These are phyloP conservation scores for Homarus gammarus DNA, from an alignment of 2,888 invertebrate species.

Conservation along the genomic window DNA sequence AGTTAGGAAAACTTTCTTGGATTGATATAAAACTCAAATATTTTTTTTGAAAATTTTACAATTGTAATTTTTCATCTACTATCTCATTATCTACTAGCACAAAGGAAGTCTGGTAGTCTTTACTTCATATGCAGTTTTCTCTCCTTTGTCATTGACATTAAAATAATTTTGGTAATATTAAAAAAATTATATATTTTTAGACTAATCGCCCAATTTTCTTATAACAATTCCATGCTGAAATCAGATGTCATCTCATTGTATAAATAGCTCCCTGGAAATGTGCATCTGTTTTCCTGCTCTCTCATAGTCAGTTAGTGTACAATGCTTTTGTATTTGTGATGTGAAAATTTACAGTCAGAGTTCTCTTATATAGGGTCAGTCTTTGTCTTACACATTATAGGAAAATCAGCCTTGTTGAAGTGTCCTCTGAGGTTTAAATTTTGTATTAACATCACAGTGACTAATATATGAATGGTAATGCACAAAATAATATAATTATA, in stretches of 20 bases:
- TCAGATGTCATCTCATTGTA: conserved; percentile 11
- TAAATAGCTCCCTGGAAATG: conserved; percentile 14
- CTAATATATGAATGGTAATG: conserved; percentile 62
- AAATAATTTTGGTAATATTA: conserved; percentile 44
- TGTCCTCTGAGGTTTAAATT: conserved; percentile 56
- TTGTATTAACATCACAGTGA: conserved; percentile 47
- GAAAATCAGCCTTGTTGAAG: conserved; percentile 51
- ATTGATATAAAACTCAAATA: background rate
- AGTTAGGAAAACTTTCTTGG: background rate
- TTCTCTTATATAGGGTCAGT: conserved; percentile 46
- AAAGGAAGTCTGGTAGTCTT: conserved; percentile 6
- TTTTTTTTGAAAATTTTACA: background rate
- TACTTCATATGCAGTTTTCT: conserved; percentile 45
- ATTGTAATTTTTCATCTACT: too few relatives aligned
- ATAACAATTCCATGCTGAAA: conserved; percentile 22
- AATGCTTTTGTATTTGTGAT: conserved; percentile 35
- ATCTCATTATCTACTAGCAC: background rate
- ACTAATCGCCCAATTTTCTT: conserved; percentile 43
- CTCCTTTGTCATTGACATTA: conserved; percentile 36
- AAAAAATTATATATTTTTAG: conserved; percentile 49
- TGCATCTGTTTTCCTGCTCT: conserved; percentile 35
- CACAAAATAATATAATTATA: conserved; percentile 58
- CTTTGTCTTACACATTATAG: conserved; percentile 38
- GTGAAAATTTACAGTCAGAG: conserved; percentile 39
- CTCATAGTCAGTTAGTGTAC: conserved; percentile 27